Conservation (phyloP, 2,797 vertebrate species). For the Arnoldichthys spilopterus region DNA sequence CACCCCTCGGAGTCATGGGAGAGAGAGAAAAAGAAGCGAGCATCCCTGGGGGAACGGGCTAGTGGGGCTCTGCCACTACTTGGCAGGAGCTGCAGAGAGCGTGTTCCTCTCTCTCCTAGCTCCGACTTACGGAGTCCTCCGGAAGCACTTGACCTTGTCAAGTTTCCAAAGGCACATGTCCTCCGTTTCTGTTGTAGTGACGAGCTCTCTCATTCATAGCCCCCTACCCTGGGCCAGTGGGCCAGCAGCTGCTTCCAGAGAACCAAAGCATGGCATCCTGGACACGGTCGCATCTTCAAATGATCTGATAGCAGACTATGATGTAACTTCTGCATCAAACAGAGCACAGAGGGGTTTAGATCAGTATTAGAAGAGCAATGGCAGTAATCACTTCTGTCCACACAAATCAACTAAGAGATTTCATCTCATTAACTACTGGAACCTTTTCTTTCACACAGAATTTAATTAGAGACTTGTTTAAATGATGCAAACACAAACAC, state of each 20-base stretch:
- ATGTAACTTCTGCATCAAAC: slow-evolving; percentile 7
- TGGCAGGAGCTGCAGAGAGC: slow-evolving; percentile 4
- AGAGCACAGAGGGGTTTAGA: neutral
- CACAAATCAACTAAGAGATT: neutral
- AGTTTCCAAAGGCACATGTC: slow-evolving; percentile 34
- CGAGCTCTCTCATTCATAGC: slow-evolving; percentile 36
- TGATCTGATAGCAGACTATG: slow-evolving; percentile 10
- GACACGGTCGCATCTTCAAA: neutral
- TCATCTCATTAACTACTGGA: neutral
- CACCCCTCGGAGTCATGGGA: neutral
- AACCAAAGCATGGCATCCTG: neutral
- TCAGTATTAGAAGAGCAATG: neutral
- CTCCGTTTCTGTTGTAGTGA: slow-evolving; percentile 42
- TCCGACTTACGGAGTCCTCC: slow-evolving; percentile 45
- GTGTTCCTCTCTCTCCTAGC: slow-evolving; percentile 30
- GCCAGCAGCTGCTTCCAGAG: slow-evolving; percentile 11
- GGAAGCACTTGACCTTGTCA: slow-evolving; percentile 53
- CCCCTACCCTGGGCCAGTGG: neutral
- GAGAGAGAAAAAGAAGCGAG: slow-evolving; percentile 28
- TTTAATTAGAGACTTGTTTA: slow-evolving; percentile 15
- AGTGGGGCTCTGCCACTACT: slow-evolving; percentile 11
- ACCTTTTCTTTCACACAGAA: slow-evolving; percentile 17
- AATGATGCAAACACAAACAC: slow-evolving; percentile 30
- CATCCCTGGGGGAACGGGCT: slow-evolving; percentile 9
- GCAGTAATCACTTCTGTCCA: slow-evolving; percentile 1